Base-by-base conservation (phyloP, 2,113 vertebrate species). In the Pangasianodon hypophthalmus region DNA sequence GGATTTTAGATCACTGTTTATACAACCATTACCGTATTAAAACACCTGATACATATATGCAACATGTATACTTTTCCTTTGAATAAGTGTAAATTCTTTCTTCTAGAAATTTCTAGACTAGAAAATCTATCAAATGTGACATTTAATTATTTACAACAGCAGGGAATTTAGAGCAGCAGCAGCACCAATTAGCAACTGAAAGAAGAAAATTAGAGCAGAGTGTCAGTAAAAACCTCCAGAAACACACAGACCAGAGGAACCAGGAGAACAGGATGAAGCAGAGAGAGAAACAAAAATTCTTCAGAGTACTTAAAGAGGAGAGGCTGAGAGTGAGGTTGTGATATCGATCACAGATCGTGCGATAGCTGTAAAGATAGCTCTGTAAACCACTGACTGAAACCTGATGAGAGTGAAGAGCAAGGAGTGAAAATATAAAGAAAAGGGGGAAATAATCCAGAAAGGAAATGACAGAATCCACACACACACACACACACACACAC, bases 191-290 rank as follows among this genome's bases (percentile, higher is more conserved):
- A 48, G 37, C 41, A 26, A 46, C 24, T 75, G 37, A 50, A 5
- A 29, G 2, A 52, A 52, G 29, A 32, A 52, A 54, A 32, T 81
- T 54, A 19, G 79, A 32, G 79, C 48, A 19, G 48, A 6, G 48
- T 8, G 8, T 81, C 48, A 79, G 44, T 50, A 29, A 79, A 4
- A 79, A 26, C 24, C 48, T 80, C 0, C 46, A 82, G 80, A 19
- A 56, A 82, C 80, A 5, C 5, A 0, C 85, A 84, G 88, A 91
- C 90, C 85, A 84, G 90, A 89, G 58, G 87, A 91, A 91, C 90
- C 80, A 89, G 90, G 86, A 32, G 41, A 87, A 79, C 73, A 46
- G 85, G 46, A 86, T n/a, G 71, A 50, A 81, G n/a, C 29, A 58
- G 48, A 56, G 1, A 69, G 10, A 1, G 29, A 48, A 44, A 14